phyloP scores from a whole-genome alignment of 2,113 vertebrate genomes.

The Hystrix brachyura region DNA sequence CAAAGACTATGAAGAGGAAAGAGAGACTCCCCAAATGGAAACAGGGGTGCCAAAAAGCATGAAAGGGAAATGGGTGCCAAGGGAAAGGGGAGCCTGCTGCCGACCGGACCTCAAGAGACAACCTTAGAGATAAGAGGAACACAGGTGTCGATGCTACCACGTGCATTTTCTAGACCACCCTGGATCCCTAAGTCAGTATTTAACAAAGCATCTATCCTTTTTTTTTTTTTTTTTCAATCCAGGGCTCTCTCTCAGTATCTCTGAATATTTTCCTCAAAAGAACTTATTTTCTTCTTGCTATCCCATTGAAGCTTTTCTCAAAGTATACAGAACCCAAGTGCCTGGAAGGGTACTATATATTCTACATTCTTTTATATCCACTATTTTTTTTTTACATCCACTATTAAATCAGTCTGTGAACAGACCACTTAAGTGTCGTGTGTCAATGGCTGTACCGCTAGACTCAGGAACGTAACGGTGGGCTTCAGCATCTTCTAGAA shows the following conservation, averaged over 20 bases:
- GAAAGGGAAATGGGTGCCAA: not conserved
- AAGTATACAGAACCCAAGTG: not conserved
- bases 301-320: not conserved
- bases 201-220: not conserved
- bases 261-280: not conserved
- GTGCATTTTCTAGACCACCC: no score
- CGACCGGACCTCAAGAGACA: not conserved
- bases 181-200: not conserved
- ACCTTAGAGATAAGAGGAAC: not conserved
- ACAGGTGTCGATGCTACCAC: no score
- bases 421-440: not conserved
- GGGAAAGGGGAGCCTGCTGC: not conserved
- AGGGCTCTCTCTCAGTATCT: not conserved
- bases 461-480: not conserved
- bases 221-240: conserved; percentile 2
- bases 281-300: not conserved
- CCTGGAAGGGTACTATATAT: not conserved
- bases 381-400: no score
- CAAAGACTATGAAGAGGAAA: not conserved
- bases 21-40: not conserved
- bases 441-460: not conserved
- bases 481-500: not conserved
- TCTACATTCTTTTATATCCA: not conserved
- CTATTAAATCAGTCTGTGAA: conserved; percentile 13
- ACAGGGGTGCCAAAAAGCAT: not conserved